Evolutionary conservation across 35 echinoderm and acorn worm species (phyloP), one percentile per base, ranked within the genome.

Genomic region (Heliocidaris erythrogramma): DNA sequence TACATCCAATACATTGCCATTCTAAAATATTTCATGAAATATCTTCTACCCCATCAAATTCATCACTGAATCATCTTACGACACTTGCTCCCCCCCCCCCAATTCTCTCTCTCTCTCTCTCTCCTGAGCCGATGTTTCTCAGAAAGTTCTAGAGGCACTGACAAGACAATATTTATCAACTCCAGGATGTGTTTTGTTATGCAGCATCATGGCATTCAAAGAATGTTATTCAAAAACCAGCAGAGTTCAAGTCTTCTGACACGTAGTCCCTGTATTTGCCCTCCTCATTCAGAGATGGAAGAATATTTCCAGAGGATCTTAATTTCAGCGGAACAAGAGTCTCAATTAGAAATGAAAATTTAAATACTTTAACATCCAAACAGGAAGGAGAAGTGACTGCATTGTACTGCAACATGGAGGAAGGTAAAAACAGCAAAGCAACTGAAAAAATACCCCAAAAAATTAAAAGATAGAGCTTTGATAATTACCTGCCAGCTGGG

Each of bases 401-500:
- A 60, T 60, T 14, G 2, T 60, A 60, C 2, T 14, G 18, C 30
- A 47, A 89, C 32, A 47, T 89, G 2, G 31, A 89, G 24, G 17
- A 35, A 35, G 10, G 30, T 5, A 35, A 89, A 32, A 32, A 24
- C 11, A 13, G 85, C 2, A 48, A 47, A 48, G 87, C 14, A 89
- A 24, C 12, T 8, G 21, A 86, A 86, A 86, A 32, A 24, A n/a
- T n/a, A n/a, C n/a, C n/a, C n/a, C n/a, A 18, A 32, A 86, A 32
- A 2, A 86, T 29, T 32, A 0, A 32, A 7, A 32, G 21, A 29
- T 32, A 24, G 31, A 86, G 13, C 85, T 86, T 32, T 17, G 24
- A 47, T 96, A 90, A 95, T 96, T 94, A 99, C 98, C 98, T 99
- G 98, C 98, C 98, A 99, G 29, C 98, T 99, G 49, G 98, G 98